Evolutionary conservation across 2,797 vertebrate species (phyloP).

Genomic region (Anniella stebbinsi): DNA sequence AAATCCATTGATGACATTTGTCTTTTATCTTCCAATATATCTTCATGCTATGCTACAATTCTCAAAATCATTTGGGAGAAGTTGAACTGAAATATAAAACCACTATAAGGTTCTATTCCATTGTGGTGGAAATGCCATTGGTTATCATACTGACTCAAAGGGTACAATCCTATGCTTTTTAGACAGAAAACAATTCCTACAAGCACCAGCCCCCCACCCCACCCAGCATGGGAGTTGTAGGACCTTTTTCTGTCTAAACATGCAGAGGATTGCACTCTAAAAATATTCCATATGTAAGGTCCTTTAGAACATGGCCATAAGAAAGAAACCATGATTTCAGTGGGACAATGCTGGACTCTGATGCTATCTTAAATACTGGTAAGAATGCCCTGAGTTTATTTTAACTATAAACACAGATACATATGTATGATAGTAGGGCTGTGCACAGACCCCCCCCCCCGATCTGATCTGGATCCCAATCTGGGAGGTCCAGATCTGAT

Average conservation of each 20-base stretch:
- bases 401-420: not conserved
- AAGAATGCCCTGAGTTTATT: not conserved
- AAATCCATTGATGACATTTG: not conserved
- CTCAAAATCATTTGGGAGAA: not conserved
- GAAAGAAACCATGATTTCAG: not conserved
- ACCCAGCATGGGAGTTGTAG: too few species aligned
- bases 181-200: too few species aligned
- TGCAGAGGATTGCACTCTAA: too few species aligned
- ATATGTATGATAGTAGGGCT: too few species aligned
- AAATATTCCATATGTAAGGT: not conserved
- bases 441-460: too few species aligned
- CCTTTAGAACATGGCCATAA: not conserved
- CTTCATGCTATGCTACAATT: not conserved
- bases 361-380: not conserved
- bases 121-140: not conserved
- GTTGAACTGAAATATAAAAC: not conserved
- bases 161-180: too few species aligned
- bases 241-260: too few species aligned
- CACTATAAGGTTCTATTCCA: not conserved
- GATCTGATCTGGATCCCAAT: too few species aligned
- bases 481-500: too few species aligned
- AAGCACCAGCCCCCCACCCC: too few species aligned
- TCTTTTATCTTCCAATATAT: not conserved
- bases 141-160: not conserved
- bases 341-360: not conserved